Conservation (phyloP, 1,140 invertebrate genomes). For the Armadillidium nasatum region DNA sequence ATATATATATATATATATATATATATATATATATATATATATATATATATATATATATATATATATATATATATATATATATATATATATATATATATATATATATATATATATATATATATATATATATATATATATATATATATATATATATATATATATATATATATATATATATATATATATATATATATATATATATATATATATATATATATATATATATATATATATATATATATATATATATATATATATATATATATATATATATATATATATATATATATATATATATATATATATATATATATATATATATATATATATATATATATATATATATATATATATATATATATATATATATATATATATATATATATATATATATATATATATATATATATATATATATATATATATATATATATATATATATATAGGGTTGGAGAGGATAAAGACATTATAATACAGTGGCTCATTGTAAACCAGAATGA, state of each 20-base stretch:
- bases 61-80: no score
- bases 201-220: no score
- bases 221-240: not conserved
- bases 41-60: not conserved
- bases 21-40: not conserved
- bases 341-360: not conserved
- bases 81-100: no score
- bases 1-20: no score
- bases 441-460: not conserved
- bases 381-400: no score
- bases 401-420: not conserved
- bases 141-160: not conserved
- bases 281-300: no score
- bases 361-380: no score
- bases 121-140: not conserved
- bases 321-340: not conserved
- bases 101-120: no score
- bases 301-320: no score
- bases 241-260: constrained; percentile 1
- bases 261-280: not conserved
- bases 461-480: not conserved
- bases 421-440: constrained; percentile 1
- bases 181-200: no score
- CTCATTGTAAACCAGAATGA: not conserved
- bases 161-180: not conserved